Percentiles rank a stretch among this genome's conserved stretches.
Evolutionary conservation across 2,888 invertebrate genomes (phyloP).

Genomic region (Caenorhabditis sinica): DNA sequence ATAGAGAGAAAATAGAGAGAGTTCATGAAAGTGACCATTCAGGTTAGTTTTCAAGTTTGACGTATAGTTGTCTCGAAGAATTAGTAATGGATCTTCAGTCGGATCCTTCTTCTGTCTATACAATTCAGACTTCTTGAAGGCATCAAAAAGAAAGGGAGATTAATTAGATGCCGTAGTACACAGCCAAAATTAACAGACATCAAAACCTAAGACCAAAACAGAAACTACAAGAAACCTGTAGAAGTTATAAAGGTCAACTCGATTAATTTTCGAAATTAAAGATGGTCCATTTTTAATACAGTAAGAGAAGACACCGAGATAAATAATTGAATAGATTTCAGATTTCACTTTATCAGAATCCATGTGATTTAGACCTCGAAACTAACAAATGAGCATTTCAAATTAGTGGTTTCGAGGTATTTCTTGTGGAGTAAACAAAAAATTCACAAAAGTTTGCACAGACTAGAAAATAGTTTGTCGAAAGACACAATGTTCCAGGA

Average conservation of each 20-base stretch:
- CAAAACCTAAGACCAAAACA: neutral
- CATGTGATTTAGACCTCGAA: too few species aligned
- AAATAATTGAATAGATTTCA: too few species aligned
- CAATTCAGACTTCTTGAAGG: neutral
- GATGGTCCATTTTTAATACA: too few species aligned
- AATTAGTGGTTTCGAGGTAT: too few species aligned
- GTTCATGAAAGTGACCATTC: conserved; percentile 29
- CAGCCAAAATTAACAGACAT: neutral
- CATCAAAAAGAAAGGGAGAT: neutral
- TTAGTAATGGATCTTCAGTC: neutral
- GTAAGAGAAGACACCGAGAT: too few species aligned
- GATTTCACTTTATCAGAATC: too few species aligned
- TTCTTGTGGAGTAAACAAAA: too few species aligned
- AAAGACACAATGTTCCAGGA: too few species aligned
- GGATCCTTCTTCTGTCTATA: neutral
- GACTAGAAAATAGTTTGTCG: too few species aligned
- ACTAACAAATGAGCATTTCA: too few species aligned
- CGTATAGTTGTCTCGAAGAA: neutral
- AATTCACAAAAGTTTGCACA: too few species aligned
- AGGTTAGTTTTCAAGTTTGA: conserved; percentile 13
- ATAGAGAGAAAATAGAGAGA: conserved; percentile 22
- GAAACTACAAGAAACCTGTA: neutral
- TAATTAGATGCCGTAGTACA: neutral
- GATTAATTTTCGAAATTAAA: too few species aligned
- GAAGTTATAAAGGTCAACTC: neutral